These are phyloP conservation scores for Andrena cerasifolii DNA, from an alignment of 1,140 invertebrate genomes.

Conservation along the genomic window DNA sequence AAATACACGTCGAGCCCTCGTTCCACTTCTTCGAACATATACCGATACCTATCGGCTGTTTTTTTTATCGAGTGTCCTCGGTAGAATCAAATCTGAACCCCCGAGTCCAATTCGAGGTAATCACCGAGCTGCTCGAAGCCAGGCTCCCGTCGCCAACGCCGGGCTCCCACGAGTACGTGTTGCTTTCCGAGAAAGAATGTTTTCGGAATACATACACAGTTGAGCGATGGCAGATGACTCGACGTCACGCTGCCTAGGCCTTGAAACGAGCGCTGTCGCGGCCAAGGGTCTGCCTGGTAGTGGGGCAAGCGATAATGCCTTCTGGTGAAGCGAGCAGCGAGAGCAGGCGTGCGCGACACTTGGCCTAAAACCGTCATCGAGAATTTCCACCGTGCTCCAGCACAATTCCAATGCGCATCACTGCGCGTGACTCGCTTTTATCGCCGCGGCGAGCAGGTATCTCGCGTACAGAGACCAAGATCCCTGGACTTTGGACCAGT, in stretches of 20 bases:
- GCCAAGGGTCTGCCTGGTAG: neutral
- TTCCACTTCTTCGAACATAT: too few relatives aligned
- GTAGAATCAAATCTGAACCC: too few relatives aligned
- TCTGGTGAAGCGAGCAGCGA: neutral
- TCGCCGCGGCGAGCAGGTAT: neutral
- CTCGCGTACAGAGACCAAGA: neutral
- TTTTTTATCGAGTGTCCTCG: too few relatives aligned
- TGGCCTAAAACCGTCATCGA: neutral
- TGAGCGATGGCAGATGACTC: conserved; percentile 5
- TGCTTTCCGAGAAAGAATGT: neutral
- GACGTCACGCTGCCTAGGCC: conserved; percentile 30
- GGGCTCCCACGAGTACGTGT: neutral
- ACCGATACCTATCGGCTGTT: too few relatives aligned
- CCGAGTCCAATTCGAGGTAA: too few relatives aligned
- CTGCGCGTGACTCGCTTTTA: neutral
- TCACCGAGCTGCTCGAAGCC: too few relatives aligned
- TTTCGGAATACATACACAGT: neutral
- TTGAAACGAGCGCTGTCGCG: conserved; percentile 12
- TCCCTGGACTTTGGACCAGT: neutral
- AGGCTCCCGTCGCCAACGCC: neutral
- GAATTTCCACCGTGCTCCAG: too few relatives aligned
- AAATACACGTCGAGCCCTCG: too few relatives aligned
- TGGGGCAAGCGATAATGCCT: conserved; percentile 16
- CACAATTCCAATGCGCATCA: too few relatives aligned
- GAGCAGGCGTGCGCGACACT: neutral